These are phyloP conservation scores for Scolanthus callimorphus DNA, from an alignment of 92 coral and sea anemone genomes.

Conservation along the genomic window DNA sequence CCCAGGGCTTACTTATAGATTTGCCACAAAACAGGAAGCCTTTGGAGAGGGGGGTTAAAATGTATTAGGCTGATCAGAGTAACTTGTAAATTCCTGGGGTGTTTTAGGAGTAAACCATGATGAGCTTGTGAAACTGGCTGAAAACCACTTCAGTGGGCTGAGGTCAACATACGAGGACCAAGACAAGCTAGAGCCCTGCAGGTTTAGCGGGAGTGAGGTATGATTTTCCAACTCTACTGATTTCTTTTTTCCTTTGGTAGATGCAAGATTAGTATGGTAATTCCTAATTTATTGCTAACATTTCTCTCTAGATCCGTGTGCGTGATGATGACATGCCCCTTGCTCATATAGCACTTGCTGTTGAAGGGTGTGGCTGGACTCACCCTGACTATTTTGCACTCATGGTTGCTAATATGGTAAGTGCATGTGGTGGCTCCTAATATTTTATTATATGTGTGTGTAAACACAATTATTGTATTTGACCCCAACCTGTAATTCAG, in stretches of 20 bases:
- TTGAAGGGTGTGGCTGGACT: conserved; percentile 99
- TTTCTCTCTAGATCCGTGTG: conserved; percentile 71
- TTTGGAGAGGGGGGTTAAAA: no score
- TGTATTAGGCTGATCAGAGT: no score
- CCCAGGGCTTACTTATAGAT: no score
- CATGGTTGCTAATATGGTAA: conserved; percentile 97
- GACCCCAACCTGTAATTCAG: no score
- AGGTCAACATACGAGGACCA: conserved; percentile 92
- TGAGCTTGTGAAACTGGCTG: conserved; percentile 90
- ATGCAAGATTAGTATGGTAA: background rate
- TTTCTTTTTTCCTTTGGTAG: background rate
- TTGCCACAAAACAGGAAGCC: no score
- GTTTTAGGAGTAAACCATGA: conserved; percentile 90
- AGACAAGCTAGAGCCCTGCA: conserved; percentile 82
- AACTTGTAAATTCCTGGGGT: no score
- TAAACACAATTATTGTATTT: no score
- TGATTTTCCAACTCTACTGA: background rate
- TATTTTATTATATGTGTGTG: no score
- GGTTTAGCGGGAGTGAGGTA: conserved; percentile 99
- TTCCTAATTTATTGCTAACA: background rate
- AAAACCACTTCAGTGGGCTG: conserved; percentile 80
- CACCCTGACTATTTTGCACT: conserved; percentile 99
- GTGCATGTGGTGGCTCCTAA: no score
- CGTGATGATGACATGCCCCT: conserved; percentile 99
- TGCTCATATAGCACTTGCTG: conserved; percentile 91